Evolutionary conservation across 2,797 vertebrate species (phyloP), one percentile per base, ranked within the genome.

Genomic region (Clamator glandarius): DNA sequence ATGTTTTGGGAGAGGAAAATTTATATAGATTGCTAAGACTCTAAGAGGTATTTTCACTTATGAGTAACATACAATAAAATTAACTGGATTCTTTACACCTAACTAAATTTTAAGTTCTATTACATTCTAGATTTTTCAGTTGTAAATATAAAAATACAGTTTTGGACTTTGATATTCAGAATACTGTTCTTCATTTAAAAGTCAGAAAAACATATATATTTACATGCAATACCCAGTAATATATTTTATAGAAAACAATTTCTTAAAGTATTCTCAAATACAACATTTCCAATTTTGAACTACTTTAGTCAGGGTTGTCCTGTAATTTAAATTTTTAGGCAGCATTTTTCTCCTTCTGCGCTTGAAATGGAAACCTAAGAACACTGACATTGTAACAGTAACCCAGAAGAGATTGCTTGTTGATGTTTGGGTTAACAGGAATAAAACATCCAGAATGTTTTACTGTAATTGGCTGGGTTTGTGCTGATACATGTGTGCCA

Each of bases 371-470:
- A 83, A 89, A 72, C 73, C 57, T 74, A 54, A 68, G 50, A 92
- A 78, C 26, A 69, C 39, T 78, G 55, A 29, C 11, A 28, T 72
- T 8, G 84, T 70, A 91, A 50, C 5, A 66, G 31, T 52, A 94
- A 62, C 51, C 79, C 48, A 93, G 46, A 87, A 84, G 66, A 78
- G 17, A 78, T 57, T 77, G 79, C 41, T 87, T 93, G 84, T 78
- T 92, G 83, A 48, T 91, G 66, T 94, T 94, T 87, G 69, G 21
- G 69, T 86, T 95, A 89, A 81, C 7, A 0, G 55, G 66, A 93
- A 59, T 75, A 92, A 95, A 94, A 89, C 52, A 81, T 64, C 79
- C 92, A 96, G 73, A 91, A 92, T 73, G 67, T 90, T 95, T 95
- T 90, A 76, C 44, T 36, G 33, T 92, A 82, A 89, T 89, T 95